Evolutionary conservation across 2,888 invertebrate genomes (phyloP), one percentile per base, ranked within the genome.

Genomic region (Archaeoteleia sp.): DNA sequence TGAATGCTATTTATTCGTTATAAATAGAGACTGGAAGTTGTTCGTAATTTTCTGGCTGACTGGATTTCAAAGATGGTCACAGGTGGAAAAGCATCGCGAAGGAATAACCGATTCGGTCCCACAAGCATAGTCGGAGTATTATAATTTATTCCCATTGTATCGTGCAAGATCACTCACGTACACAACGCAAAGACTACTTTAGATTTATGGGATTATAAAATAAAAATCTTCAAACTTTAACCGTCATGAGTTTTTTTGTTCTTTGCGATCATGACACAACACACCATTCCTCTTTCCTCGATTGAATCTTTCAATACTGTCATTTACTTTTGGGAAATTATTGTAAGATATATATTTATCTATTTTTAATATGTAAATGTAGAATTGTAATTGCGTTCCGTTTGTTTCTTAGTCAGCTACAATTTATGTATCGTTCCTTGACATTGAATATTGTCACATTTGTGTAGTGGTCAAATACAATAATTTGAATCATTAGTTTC

Each of bases 81-180:
- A 23, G 17, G 39, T 37, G 29, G 29, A 49, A 13, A 17, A 13
- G 43, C 43, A 15, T 30, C 25, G 34, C 35, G 74, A 40, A 30
- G 12, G 32, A 7, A 23, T 7, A 32, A 29, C n/a, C 39, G 46
- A 30, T 67, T 80, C 72, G 76, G 78, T 78, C 79, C 81, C 75
- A 76, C 79, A 81, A 82, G 80, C 82, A 81, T 83, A 79, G 85
- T 84, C 84, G 85, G 85, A 85, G 85, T 85, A 85, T 86, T 86
- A 83, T 83, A 84, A 85, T 85, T 85, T 85, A 85, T 85, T 85
- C 83, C 85, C 85, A 85, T 84, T 84, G 79, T 82, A 83, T 82
- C 82, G 82, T 82, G 81, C 80, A 82, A 84, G 77, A 82, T 74
- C 81, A 79, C 76, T 82, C 82, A 80, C 82, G 75, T 81, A 81